These are phyloP conservation scores for Dendrolimus pini DNA, from an alignment of 2,888 invertebrate species.

Conservation along the genomic window DNA sequence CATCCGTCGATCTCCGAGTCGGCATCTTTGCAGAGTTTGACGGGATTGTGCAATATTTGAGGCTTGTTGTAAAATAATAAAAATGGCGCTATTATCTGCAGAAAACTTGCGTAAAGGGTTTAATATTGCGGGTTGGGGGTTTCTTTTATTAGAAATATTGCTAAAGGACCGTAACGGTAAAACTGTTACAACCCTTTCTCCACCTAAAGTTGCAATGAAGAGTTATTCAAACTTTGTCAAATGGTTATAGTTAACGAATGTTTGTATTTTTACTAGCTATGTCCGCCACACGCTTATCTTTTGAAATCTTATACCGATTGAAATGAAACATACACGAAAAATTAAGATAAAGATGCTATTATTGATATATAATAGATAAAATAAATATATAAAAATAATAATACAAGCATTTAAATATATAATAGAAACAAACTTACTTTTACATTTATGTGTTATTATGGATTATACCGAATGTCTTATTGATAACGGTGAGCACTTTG, in stretches of 20 bases:
- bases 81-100: constrained; percentile 68
- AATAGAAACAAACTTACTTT: no score
- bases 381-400: no score
- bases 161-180: constrained; percentile 58
- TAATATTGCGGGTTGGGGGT: constrained; percentile 44
- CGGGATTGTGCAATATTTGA: constrained; percentile 60
- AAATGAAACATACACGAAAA: no score
- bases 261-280: no score
- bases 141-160: constrained; percentile 53
- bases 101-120: constrained; percentile 69
- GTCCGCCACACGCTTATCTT: no score
- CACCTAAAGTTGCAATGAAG: constrained; percentile 8
- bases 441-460: no score
- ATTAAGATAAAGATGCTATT: no score
- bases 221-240: constrained; percentile 1
- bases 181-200: constrained; percentile 43
- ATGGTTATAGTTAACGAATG: constrained; percentile 8
- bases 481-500: neutral
- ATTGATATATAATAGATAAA: no score
- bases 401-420: no score
- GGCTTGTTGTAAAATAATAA: constrained; percentile 63
- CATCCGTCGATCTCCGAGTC: constrained; percentile 36
- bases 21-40: constrained; percentile 64
- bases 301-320: no score
- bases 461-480: neutral